Conservation (phyloP, 2,888 invertebrate species). For the Azorinus chamasolen region DNA sequence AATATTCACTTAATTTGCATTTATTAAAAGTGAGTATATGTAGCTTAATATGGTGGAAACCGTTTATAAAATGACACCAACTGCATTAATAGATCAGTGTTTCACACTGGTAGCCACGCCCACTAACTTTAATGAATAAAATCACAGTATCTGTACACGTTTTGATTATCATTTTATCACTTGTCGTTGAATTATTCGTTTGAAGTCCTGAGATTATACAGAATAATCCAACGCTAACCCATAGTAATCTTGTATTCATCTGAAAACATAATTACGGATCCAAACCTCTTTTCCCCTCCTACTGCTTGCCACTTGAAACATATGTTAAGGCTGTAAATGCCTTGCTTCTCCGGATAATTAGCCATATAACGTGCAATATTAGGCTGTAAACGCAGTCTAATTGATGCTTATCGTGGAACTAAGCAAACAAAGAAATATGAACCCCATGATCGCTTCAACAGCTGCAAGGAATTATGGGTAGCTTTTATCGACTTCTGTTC, state of each 20-base stretch:
- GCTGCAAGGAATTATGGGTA: constrained; percentile 66
- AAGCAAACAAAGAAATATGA: constrained; percentile 69
- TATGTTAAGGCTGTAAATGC: constrained; percentile 58
- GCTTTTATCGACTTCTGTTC: constrained; percentile 55
- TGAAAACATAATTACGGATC: constrained; percentile 50
- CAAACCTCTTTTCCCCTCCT: constrained; percentile 56
- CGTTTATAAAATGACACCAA: too few species aligned
- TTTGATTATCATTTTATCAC: too few species aligned
- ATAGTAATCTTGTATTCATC: constrained; percentile 57
- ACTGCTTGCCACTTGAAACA: constrained; percentile 54
- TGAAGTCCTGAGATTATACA: constrained; percentile 11
- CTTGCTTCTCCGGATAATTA: constrained; percentile 49
- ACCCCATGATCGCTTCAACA: constrained; percentile 57
- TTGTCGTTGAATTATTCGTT: background rate
- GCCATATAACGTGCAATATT: constrained; percentile 63
- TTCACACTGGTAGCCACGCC: too few species aligned
- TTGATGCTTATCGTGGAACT: constrained; percentile 60
- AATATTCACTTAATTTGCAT: too few species aligned
- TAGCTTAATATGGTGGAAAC: too few species aligned
- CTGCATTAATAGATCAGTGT: too few species aligned
- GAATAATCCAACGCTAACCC: constrained; percentile 10
- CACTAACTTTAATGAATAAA: too few species aligned
- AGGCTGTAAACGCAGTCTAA: constrained; percentile 60
- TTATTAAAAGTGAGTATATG: too few species aligned
- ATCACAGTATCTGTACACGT: too few species aligned